These are phyloP conservation scores for Pitangus sulphuratus DNA, from an alignment of 2,797 vertebrate genomes.

Conservation along the genomic window DNA sequence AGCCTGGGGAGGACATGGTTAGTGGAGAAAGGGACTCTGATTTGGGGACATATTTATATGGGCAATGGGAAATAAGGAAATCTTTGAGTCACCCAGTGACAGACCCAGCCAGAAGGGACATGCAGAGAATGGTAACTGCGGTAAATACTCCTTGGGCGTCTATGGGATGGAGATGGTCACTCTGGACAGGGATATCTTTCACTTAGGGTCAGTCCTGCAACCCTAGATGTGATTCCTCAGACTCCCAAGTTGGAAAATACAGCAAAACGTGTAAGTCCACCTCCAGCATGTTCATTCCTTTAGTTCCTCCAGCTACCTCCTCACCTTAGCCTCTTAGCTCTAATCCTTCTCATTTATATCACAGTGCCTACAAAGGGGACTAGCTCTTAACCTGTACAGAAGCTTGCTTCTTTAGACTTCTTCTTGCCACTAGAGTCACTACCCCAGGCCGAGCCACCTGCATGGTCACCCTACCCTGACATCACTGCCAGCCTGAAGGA, in stretches of 20 bases:
- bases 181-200: neutral
- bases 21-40: neutral
- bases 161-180: neutral
- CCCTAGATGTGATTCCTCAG: neutral
- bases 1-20: neutral
- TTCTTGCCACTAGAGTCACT: accelerated
- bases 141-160: neutral
- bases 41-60: neutral
- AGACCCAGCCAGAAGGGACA: neutral
- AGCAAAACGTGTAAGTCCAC: neutral
- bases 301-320: neutral
- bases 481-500: neutral
- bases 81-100: neutral
- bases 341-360: neutral
- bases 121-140: neutral
- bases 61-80: neutral
- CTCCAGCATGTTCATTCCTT: neutral
- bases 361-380: neutral
- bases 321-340: neutral
- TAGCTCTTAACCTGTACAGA: neutral
- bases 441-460: accelerated
- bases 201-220: neutral
- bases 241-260: neutral
- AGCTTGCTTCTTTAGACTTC: neutral
- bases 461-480: neutral